These are phyloP conservation scores for Pelobates cultripes DNA, from an alignment of 2,797 vertebrate genomes.

Conservation along the genomic window DNA sequence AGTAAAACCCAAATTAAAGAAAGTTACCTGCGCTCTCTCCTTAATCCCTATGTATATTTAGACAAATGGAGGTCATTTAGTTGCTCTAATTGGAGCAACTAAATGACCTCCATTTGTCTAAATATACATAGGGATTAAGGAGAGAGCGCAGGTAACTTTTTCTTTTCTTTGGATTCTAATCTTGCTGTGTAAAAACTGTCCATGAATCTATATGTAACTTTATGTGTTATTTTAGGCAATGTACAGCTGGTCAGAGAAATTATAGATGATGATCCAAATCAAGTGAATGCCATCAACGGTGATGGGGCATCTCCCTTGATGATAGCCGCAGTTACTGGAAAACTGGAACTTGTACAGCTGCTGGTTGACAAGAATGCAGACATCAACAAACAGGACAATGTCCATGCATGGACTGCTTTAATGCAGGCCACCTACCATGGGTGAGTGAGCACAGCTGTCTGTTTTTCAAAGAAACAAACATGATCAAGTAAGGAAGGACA, in stretches of 20 bases:
- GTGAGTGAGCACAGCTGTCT: conserved; percentile 64
- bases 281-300: conserved; percentile 89
- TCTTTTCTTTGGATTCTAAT: no score
- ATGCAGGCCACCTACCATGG: conserved; percentile 99
- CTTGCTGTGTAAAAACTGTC: no score
- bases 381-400: conserved; percentile 88
- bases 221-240: conserved; percentile 76
- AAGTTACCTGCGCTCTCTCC: no score
- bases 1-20: no score
- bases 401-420: conserved; percentile 94
- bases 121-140: no score
- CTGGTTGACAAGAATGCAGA: conserved; percentile 90
- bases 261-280: conserved; percentile 85
- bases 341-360: conserved; percentile 90
- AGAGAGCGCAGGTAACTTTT: no score
- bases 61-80: no score
- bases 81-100: no score
- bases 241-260: conserved; percentile 93
- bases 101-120: no score
- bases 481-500: no score
- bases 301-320: conserved; percentile 94
- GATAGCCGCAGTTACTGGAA: conserved; percentile 93
- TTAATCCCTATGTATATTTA: no score
- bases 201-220: conserved; percentile 20
- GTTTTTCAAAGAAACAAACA: no score